Percentiles rank a stretch among this genome's conserved stretches.
Conservation (phyloP, 2,888 invertebrate genomes). For the Ceraclea dissimilis region DNA sequence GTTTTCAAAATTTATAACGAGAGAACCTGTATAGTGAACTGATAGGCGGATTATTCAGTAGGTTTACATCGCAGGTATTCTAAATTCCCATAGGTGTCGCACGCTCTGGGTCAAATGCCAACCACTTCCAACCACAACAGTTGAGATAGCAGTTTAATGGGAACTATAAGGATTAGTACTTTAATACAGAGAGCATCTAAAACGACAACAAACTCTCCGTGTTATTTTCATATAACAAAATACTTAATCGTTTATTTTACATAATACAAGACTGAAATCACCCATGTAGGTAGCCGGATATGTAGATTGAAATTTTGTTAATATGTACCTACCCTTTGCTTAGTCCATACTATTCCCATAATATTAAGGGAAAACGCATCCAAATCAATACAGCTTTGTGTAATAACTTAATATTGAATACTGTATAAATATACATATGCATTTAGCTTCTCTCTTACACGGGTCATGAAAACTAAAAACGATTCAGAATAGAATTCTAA, state of each 20-base stretch:
- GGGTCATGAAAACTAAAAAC: too few relatives aligned
- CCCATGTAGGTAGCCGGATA: background rate
- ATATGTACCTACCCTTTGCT: too few relatives aligned
- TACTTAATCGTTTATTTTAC: background rate
- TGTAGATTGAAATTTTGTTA: background rate
- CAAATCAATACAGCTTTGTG: too few relatives aligned
- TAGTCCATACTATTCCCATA: too few relatives aligned
- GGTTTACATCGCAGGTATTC: constrained; percentile 9
- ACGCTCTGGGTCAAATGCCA: constrained; percentile 24
- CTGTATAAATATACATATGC: too few relatives aligned
- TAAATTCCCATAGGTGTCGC: constrained; percentile 25
- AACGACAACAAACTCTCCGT: too few relatives aligned
- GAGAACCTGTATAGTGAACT: background rate
- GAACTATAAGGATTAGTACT: constrained; percentile 2
- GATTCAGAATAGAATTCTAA: too few relatives aligned
- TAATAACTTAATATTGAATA: too few relatives aligned
- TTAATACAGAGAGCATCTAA: background rate
- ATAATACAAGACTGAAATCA: background rate
- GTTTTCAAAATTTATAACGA: background rate
- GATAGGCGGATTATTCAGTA: background rate
- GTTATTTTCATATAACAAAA: too few relatives aligned
- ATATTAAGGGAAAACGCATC: too few relatives aligned
- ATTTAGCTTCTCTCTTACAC: too few relatives aligned
- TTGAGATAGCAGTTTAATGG: background rate
- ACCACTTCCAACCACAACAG: constrained; percentile 10